Percentiles rank a stretch among this genome's conserved stretches.
These are phyloP conservation scores for Probosciger aterrimus DNA, from an alignment of 2,113 vertebrate genomes.

Conservation along the genomic window DNA sequence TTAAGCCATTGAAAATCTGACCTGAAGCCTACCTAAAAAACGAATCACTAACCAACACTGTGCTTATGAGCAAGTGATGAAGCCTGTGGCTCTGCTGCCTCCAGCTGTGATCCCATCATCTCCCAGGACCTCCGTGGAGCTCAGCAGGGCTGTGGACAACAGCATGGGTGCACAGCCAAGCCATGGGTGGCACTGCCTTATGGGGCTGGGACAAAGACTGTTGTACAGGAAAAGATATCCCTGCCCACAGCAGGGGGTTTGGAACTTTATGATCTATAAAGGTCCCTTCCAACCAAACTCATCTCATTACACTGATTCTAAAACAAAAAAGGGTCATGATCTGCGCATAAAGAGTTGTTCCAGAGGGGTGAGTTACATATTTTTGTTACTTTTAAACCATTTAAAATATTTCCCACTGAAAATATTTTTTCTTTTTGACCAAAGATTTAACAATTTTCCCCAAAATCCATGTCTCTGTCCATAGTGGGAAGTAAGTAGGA, in stretches of 20 bases:
- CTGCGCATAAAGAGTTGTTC: neutral
- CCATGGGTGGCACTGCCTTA: neutral
- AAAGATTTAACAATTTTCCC: accelerated
- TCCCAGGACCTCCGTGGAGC: neutral
- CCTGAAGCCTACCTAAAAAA: neutral
- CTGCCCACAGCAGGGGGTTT: accelerated
- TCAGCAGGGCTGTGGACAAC: neutral
- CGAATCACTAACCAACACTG: neutral
- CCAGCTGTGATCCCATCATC: neutral
- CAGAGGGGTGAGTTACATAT: accelerated
- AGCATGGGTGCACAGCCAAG: accelerated
- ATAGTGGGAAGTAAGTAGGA: neutral
- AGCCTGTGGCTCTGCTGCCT: neutral
- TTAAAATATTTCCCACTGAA: neutral
- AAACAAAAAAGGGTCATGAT: neutral
- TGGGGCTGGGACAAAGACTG: accelerated
- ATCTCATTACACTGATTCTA: neutral
- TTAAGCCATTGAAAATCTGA: conserved; percentile 15
- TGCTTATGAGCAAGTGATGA: neutral
- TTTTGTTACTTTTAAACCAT: neutral
- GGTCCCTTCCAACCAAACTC: accelerated
- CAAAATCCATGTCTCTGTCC: neutral
- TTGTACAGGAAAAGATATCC: neutral
- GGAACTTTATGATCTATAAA: neutral
- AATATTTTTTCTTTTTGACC: neutral